These are phyloP conservation scores for Rhinolophus ferrumequinum DNA, from an alignment of 2,113 vertebrate genomes.

Conservation along the genomic window DNA sequence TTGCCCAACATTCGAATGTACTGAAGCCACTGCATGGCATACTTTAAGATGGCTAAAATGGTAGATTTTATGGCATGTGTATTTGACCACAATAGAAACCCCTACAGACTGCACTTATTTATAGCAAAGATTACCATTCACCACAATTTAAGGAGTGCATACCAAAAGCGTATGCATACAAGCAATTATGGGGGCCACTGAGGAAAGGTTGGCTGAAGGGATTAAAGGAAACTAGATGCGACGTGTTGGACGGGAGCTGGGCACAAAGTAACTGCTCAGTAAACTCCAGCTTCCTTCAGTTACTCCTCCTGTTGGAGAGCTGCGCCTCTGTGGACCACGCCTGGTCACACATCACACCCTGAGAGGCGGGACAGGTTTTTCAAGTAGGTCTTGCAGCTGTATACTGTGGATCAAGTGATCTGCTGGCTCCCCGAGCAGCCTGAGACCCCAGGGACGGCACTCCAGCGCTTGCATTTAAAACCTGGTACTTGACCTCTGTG, in stretches of 20 bases:
- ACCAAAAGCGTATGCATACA: rapidly evolving
- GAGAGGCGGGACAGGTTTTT: too few relatives aligned
- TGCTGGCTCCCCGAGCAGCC: background rate
- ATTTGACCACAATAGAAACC: background rate
- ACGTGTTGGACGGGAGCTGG: background rate
- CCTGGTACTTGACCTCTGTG: background rate
- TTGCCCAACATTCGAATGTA: rapidly evolving
- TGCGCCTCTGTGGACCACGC: rapidly evolving
- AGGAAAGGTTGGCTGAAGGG: rapidly evolving
- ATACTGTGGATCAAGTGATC: rapidly evolving
- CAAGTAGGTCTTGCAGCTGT: background rate
- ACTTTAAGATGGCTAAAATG: background rate
- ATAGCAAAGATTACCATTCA: background rate
- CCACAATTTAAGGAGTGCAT: rapidly evolving
- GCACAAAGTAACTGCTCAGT: background rate
- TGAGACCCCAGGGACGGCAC: background rate
- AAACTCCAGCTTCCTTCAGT: background rate
- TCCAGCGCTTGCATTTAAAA: background rate
- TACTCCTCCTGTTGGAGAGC: background rate
- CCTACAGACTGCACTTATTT: background rate
- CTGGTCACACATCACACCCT: too few relatives aligned
- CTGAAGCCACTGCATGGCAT: background rate
- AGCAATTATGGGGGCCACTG: rapidly evolving
- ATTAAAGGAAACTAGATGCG: rapidly evolving
- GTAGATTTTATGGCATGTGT: background rate